Percentiles rank a stretch among this genome's conserved stretches.
phyloP scores from a whole-genome alignment of 2,797 vertebrate species.

The Anniella stebbinsi region DNA sequence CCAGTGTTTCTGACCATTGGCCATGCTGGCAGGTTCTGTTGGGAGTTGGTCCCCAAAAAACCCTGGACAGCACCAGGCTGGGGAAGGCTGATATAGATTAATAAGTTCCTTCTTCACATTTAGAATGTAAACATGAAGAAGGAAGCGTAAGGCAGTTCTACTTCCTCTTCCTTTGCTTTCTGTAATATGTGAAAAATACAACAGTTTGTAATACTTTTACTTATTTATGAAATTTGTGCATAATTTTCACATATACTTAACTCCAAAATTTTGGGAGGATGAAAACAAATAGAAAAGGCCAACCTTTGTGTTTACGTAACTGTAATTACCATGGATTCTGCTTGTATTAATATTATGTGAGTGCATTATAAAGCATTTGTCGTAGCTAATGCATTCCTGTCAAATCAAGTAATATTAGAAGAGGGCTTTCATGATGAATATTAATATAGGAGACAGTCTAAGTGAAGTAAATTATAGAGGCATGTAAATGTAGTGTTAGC shows the following conservation, averaged over 20 bases:
- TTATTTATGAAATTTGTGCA: background rate
- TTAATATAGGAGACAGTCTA: conserved; percentile 85
- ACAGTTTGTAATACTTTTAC: background rate
- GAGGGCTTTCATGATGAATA: conserved; percentile 85
- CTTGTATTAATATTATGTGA: conserved; percentile 75
- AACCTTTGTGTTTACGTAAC: conserved; percentile 69
- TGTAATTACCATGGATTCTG: conserved; percentile 72
- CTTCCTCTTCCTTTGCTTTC: background rate
- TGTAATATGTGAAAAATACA: background rate
- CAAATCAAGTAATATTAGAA: conserved; percentile 79
- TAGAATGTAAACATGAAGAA: background rate
- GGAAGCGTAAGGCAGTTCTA: background rate
- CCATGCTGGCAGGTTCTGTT: background rate
- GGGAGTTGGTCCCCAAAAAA: background rate
- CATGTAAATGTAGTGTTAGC: conserved; percentile 83
- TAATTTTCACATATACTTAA: background rate
- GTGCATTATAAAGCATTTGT: conserved; percentile 74
- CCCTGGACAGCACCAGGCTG: background rate
- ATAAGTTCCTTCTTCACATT: background rate
- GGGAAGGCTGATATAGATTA: background rate
- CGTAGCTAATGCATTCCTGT: conserved; percentile 79
- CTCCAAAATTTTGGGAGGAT: background rate
- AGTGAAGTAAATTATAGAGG: conserved; percentile 88
- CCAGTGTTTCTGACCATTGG: too few relatives aligned
- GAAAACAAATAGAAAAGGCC: conserved; percentile 59